Conservation (phyloP, 2,113 vertebrate species). For the Microcebus ravelobensis region DNA sequence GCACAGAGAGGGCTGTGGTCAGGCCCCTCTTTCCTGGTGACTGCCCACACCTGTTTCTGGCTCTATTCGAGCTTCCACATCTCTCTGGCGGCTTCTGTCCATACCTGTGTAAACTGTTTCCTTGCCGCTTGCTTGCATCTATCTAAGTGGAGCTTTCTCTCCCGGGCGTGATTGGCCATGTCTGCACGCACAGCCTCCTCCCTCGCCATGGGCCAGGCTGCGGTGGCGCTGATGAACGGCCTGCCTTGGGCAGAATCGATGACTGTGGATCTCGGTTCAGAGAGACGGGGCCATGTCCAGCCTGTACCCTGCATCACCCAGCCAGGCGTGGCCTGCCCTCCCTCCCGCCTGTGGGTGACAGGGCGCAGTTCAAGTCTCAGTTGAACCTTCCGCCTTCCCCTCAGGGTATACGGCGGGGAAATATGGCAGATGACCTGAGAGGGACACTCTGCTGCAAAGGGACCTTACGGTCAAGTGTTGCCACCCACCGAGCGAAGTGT, state of each 20-base stretch:
- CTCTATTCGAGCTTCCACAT: rapidly evolving
- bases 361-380: too few species aligned
- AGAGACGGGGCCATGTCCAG: rapidly evolving
- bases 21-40: too few species aligned
- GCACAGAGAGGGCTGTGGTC: too few species aligned
- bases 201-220: not conserved
- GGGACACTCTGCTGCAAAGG: rapidly evolving
- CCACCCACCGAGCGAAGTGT: not conserved
- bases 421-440: not conserved
- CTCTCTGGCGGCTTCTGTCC: not conserved
- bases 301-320: rapidly evolving
- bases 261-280: not conserved
- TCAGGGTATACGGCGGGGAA: not conserved
- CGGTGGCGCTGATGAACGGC: not conserved
- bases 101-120: rapidly evolving
- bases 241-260: not conserved
- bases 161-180: too few species aligned
- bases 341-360: rapidly evolving
- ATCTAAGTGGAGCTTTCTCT: rapidly evolving
- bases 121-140: rapidly evolving
- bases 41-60: not conserved
- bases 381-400: not conserved
- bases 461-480: rapidly evolving
- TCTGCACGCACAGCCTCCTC: not conserved
- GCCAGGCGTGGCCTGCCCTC: rapidly evolving